phyloP scores from a whole-genome alignment of 2,888 invertebrate genomes.

The Leptinotarsa haldemani region DNA sequence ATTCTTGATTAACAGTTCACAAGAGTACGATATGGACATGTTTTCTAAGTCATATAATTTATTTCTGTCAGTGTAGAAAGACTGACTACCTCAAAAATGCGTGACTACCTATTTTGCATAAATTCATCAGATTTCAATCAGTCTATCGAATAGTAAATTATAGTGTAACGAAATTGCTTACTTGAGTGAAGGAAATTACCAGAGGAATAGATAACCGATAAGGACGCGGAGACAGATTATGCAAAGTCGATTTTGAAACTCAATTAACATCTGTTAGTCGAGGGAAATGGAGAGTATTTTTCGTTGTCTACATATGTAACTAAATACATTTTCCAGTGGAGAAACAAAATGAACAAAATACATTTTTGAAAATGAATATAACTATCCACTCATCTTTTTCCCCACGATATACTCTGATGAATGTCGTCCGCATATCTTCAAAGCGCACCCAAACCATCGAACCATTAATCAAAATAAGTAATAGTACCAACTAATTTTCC shows the following conservation, averaged over 20 bases:
- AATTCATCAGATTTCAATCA: slow-evolving; percentile 9
- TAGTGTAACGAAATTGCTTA: slow-evolving; percentile 21
- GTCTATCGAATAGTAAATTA: slow-evolving; percentile 11
- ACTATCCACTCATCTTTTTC: neutral
- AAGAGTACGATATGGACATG: neutral
- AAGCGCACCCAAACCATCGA: neutral
- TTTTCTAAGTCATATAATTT: neutral
- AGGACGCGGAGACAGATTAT: slow-evolving; percentile 13
- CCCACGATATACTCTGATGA: neutral
- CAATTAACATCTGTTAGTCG: slow-evolving; percentile 23
- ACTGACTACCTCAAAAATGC: neutral
- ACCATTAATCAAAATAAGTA: slow-evolving; percentile 23
- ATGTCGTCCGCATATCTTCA: neutral
- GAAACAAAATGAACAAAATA: too few species aligned
- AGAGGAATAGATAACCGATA: slow-evolving; percentile 11
- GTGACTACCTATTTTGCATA: neutral
- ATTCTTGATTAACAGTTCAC: neutral
- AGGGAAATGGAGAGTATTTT: neutral
- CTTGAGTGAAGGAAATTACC: slow-evolving; percentile 17
- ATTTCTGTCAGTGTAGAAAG: slow-evolving; percentile 1
- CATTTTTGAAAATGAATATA: neutral
- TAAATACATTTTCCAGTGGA: too few species aligned
- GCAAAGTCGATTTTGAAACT: slow-evolving; percentile 20
- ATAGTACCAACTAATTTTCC: slow-evolving; percentile 15
- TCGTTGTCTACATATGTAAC: too few species aligned